Conservation (phyloP, 2,797 vertebrate species). For the Danionella dracula region DNA sequence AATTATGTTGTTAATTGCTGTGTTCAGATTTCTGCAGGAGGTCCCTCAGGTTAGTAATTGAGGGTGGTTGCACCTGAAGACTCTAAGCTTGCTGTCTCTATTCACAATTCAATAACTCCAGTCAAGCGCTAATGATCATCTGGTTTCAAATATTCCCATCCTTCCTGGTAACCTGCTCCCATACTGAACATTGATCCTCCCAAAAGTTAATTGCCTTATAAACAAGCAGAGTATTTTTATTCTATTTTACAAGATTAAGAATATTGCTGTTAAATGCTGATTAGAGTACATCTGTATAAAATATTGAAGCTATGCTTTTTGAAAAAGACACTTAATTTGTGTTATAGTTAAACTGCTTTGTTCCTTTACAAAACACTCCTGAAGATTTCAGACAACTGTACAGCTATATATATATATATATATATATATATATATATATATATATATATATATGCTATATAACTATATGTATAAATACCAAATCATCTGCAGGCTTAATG, state of each 20-base stretch:
- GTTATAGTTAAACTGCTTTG: too few relatives aligned
- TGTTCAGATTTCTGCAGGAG: conserved; percentile 73
- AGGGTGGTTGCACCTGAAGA: conserved; percentile 70
- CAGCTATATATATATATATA: too few relatives aligned
- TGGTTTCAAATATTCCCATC: conserved; percentile 3
- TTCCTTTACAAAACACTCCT: too few relatives aligned
- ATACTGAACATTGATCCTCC: conserved; percentile 10
- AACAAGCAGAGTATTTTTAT: conserved; percentile 3
- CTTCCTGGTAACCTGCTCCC: conserved; percentile 33
- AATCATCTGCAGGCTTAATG: too few relatives aligned
- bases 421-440: too few relatives aligned
- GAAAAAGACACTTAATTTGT: too few relatives aligned
- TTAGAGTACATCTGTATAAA: conserved; percentile 7
- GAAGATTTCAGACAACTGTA: too few relatives aligned
- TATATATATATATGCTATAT: too few relatives aligned
- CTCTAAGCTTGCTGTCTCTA: conserved; percentile 69
- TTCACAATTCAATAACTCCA: conserved; percentile 68
- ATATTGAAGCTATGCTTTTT: too few relatives aligned
- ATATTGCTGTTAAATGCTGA: conserved; percentile 13
- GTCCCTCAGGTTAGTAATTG: conserved; percentile 72
- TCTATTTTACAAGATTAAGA: conserved; percentile 3
- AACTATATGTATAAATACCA: too few relatives aligned
- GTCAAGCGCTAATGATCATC: conserved; percentile 43
- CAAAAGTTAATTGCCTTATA: conserved; percentile 7
- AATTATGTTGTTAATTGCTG: conserved; percentile 84